These are phyloP conservation scores for Drosophila lutescens DNA, from an alignment of 2,888 invertebrate species.

Conservation along the genomic window DNA sequence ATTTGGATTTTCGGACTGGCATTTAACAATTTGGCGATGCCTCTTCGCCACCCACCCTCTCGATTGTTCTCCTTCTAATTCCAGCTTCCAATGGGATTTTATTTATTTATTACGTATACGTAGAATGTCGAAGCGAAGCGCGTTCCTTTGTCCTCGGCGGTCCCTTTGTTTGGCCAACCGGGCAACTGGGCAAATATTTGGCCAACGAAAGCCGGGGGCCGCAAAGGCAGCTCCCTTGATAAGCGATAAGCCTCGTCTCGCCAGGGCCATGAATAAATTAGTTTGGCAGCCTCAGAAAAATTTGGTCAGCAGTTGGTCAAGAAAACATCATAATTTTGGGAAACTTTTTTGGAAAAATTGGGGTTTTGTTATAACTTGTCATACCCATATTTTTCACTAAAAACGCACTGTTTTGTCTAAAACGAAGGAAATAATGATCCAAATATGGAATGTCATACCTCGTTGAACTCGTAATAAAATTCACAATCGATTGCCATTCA, in stretches of 20 bases:
- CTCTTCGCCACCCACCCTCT: background rate
- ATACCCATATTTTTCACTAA: too few species aligned
- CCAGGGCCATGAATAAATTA: slow-evolving; percentile 58
- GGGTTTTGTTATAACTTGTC: too few species aligned
- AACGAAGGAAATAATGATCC: too few species aligned
- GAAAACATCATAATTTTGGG: slow-evolving; percentile 4
- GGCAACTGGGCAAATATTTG: slow-evolving; percentile 57
- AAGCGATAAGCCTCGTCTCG: slow-evolving; percentile 38
- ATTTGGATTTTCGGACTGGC: slow-evolving; percentile 22
- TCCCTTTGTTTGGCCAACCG: slow-evolving; percentile 23
- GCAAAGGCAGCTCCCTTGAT: slow-evolving; percentile 15
- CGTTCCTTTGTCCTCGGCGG: slow-evolving; percentile 23
- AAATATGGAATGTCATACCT: too few species aligned
- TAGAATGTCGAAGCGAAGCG: slow-evolving; percentile 12
- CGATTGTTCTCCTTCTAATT: background rate
- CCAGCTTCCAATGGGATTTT: slow-evolving; percentile 46
- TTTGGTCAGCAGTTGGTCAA: background rate
- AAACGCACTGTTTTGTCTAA: too few species aligned
- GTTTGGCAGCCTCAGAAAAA: background rate
- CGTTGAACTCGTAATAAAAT: too few species aligned
- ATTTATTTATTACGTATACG: slow-evolving; percentile 64
- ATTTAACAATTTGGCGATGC: slow-evolving; percentile 10
- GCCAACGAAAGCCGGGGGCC: slow-evolving; percentile 21
- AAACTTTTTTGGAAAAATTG: too few species aligned
- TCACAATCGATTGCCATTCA: too few species aligned